Percentiles rank a stretch among this genome's conserved stretches.
Evolutionary conservation across 2,797 vertebrate species (phyloP).

Genomic region (Paguma larvata): DNA sequence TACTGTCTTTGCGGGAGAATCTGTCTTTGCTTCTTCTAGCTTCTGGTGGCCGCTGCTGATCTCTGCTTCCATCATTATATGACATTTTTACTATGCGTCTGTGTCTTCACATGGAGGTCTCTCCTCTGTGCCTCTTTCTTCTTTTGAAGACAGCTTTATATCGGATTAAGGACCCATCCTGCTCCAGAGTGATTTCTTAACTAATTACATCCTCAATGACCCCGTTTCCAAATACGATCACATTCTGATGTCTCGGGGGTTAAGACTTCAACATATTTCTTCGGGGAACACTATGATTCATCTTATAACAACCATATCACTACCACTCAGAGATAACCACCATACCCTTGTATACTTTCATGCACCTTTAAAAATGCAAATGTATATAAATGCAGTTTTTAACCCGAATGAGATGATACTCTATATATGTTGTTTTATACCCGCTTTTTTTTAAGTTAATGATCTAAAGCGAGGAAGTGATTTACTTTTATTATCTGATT

Average conservation of each 20-base stretch:
- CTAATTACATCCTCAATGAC: not conserved
- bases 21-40: not conserved
- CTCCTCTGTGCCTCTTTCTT: not conserved
- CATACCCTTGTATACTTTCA: not conserved
- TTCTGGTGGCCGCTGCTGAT: not conserved
- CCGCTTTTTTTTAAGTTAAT: not conserved
- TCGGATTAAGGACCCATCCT: not conserved
- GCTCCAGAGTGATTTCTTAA: not conserved
- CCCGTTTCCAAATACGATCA: not conserved
- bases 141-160: not conserved
- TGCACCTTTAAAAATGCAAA: not conserved
- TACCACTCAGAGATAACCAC: not conserved
- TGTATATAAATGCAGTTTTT: not conserved
- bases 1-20: accelerated
- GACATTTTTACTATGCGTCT: accelerated
- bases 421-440: not conserved
- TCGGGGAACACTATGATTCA: not conserved
- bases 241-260: not conserved
- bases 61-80: not conserved
- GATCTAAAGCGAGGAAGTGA: constrained; percentile 59
- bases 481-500: constrained; percentile 63
- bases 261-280: not conserved
- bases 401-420: not conserved
- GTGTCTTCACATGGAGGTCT: not conserved
- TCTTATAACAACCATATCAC: not conserved